Percentiles rank a stretch among this genome's conserved stretches.
Conservation (phyloP, 1,140 invertebrate species). For the Drosophila yakuba region DNA sequence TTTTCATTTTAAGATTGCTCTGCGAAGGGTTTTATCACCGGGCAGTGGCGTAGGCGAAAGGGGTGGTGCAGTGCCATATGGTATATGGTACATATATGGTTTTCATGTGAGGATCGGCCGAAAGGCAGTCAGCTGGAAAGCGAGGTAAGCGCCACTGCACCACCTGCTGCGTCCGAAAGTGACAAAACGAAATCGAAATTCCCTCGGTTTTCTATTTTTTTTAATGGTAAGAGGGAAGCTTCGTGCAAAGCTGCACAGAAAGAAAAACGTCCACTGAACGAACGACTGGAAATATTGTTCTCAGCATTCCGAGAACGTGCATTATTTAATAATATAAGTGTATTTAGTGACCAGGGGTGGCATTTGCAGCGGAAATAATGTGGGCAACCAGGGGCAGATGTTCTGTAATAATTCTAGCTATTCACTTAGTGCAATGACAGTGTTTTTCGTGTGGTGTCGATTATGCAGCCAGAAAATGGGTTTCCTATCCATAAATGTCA, state of each 20-base stretch:
- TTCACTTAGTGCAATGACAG: too few relatives aligned
- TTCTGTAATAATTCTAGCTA: background rate
- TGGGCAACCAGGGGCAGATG: background rate
- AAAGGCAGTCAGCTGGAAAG: conserved; percentile 66
- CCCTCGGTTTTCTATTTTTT: background rate
- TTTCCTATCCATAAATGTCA: conserved; percentile 32
- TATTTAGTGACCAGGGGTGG: too few relatives aligned
- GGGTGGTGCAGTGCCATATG: conserved; percentile 13
- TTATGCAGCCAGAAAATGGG: conserved; percentile 2
- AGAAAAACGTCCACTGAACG: background rate
- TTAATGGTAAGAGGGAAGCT: background rate
- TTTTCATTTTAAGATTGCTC: conserved; percentile 9
- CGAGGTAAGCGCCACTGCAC: conserved; percentile 40
- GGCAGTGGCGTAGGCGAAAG: background rate
- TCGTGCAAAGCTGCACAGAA: background rate
- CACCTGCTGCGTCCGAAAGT: conserved; percentile 64
- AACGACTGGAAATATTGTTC: too few relatives aligned
- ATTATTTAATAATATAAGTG: too few relatives aligned
- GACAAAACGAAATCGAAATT: conserved; percentile 61
- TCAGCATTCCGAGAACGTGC: too few relatives aligned
- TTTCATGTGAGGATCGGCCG: conserved; percentile 33
- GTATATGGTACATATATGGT: conserved; percentile 11
- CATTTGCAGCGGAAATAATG: too few relatives aligned
- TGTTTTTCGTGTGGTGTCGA: background rate
- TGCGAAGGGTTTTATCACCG: conserved; percentile 13